These are phyloP conservation scores for Lucilia cuprina DNA, from an alignment of 1,140 invertebrate genomes.

Conservation along the genomic window DNA sequence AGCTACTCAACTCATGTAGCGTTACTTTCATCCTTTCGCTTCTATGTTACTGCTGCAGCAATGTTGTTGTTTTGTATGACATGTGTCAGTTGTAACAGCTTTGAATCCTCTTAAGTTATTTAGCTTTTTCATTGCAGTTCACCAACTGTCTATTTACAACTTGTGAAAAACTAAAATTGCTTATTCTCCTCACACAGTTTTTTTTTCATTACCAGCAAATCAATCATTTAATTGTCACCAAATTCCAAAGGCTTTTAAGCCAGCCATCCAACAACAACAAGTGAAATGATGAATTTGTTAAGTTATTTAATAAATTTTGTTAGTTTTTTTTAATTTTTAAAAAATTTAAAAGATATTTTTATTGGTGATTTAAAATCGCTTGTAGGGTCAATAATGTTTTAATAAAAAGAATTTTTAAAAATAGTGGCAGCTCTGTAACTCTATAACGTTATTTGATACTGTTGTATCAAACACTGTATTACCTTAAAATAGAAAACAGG, in stretches of 20 bases:
- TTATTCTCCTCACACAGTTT: background rate
- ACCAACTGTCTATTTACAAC: background rate
- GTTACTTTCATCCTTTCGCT: background rate
- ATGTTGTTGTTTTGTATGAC: background rate
- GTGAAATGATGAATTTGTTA: too few relatives aligned
- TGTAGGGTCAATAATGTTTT: too few relatives aligned
- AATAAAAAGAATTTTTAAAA: too few relatives aligned
- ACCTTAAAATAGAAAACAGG: too few relatives aligned
- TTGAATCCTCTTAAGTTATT: background rate
- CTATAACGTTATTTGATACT: too few relatives aligned
- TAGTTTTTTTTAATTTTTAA: too few relatives aligned
- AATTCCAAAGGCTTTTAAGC: background rate
- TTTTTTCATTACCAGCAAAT: background rate
- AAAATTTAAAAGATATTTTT: too few relatives aligned
- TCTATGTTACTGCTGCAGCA: background rate
- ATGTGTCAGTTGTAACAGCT: background rate
- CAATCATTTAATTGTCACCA: slow-evolving; percentile 2
- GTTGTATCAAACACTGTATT: too few relatives aligned
- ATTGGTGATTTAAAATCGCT: too few relatives aligned
- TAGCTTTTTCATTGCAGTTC: background rate
- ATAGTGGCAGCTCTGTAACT: too few relatives aligned
- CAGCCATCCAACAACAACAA: too few relatives aligned
- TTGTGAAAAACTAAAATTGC: background rate
- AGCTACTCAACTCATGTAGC: background rate
- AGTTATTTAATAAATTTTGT: too few relatives aligned